Conservation (phyloP, 1,140 invertebrate genomes). For the Drosophila athabasca region DNA sequence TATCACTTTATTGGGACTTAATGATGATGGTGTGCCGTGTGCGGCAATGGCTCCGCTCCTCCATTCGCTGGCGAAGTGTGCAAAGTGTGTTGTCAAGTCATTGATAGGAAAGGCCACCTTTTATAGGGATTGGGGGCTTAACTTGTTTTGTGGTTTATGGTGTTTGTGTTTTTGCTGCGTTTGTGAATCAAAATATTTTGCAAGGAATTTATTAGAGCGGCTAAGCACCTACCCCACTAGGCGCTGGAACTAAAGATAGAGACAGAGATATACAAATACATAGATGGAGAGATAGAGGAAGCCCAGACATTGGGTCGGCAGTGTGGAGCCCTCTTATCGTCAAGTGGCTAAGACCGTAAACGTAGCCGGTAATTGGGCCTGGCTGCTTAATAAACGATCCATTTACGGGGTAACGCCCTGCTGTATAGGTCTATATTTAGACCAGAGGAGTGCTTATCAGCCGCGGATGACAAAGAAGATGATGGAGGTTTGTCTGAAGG, state of each 20-base stretch:
- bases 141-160: conserved; percentile 20
- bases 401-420: conserved; percentile 34
- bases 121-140: conserved; percentile 42
- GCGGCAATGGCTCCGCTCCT: conserved; percentile 23
- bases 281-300: not conserved
- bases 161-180: conserved; percentile 39
- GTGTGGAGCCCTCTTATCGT: conserved; percentile 19
- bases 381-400: conserved; percentile 35
- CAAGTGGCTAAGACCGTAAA: conserved; percentile 36
- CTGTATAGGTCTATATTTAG: conserved; percentile 28
- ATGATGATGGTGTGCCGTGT: conserved; percentile 33
- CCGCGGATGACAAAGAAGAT: conserved; percentile 7
- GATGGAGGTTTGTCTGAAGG: conserved; percentile 2
- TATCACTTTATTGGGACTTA: conserved; percentile 7
- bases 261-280: not conserved
- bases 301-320: conserved; percentile 34
- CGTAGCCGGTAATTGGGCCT: conserved; percentile 22
- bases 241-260: not conserved
- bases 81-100: conserved; percentile 40
- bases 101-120: conserved; percentile 12
- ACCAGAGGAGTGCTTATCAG: conserved; percentile 16
- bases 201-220: not conserved
- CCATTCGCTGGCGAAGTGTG: conserved; percentile 37
- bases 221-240: conserved; percentile 29
- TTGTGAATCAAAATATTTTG: conserved; percentile 34